A percentile compares a stretch with the other conserved stretches of the same genome.
Conservation (phyloP, 2,113 vertebrate species). For the Crypturellus undulatus region DNA sequence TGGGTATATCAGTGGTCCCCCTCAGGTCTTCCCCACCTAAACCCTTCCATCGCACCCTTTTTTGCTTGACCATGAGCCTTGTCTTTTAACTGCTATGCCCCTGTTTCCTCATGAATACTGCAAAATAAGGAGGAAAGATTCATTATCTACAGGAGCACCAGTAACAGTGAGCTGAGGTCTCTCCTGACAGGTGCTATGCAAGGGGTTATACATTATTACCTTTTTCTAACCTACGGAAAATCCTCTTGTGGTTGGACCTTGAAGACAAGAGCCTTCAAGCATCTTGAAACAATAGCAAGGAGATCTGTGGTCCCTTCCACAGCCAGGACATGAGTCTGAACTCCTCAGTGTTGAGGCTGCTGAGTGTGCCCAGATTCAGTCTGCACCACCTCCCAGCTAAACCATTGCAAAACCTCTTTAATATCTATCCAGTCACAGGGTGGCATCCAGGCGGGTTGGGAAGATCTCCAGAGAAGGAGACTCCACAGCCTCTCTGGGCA, state of each 20-base stretch:
- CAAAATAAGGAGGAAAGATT: neutral
- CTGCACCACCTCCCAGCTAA: neutral
- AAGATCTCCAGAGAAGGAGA: too few species aligned
- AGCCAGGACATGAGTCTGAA: neutral
- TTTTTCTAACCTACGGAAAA: neutral
- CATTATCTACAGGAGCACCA: neutral
- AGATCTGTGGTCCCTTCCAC: neutral
- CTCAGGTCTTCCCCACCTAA: neutral
- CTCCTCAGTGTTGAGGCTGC: neutral
- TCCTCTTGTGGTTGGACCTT: neutral
- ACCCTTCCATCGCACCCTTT: neutral
- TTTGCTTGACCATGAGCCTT: neutral
- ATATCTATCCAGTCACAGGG: neutral
- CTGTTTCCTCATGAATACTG: neutral
- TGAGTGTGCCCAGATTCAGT: neutral
- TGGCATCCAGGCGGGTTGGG: too few species aligned
- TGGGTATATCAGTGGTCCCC: rapidly evolving
- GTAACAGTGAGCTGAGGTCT: neutral
- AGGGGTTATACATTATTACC: neutral
- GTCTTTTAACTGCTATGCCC: neutral
- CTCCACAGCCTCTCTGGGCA: too few species aligned
- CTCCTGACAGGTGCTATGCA: neutral
- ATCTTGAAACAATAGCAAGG: neutral
- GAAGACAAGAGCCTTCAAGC: neutral
- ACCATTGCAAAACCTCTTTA: neutral